Evolutionary conservation across 2,888 invertebrate genomes (phyloP).

Genomic region (Yponomeuta malinellus): DNA sequence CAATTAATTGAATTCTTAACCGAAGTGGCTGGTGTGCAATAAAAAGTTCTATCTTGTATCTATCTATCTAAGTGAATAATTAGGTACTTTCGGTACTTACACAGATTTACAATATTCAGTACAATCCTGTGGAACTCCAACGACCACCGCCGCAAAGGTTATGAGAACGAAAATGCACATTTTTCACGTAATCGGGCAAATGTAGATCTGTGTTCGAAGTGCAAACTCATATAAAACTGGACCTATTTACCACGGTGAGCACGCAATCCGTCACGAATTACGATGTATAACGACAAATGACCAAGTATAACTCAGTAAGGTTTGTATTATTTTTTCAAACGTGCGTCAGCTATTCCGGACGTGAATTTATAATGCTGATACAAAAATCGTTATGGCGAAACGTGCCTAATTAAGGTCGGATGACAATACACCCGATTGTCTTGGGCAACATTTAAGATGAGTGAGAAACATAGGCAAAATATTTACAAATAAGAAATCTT

Average conservation of each 20-base stretch:
- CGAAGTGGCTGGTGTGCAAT: no score
- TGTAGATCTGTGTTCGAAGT: not conserved
- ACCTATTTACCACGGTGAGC: not conserved
- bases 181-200: not conserved
- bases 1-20: no score
- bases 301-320: not conserved
- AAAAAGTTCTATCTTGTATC: no score
- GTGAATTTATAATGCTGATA: not conserved
- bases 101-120: not conserved
- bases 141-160: not conserved
- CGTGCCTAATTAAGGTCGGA: slow-evolving; percentile 1
- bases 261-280: slow-evolving; percentile 1
- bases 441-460: not conserved
- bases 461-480: not conserved
- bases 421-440: not conserved
- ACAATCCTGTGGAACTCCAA: not conserved
- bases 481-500: no score
- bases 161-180: not conserved
- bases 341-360: not conserved
- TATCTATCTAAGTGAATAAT: no score
- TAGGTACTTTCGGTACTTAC: not conserved
- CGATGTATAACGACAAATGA: not conserved
- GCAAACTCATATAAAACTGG: not conserved
- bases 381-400: not conserved
- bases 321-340: not conserved